Percentiles rank a stretch among this genome's conserved stretches.
Conservation (phyloP, 92 coral and sea anemone genomes). For the Pocillopora grandis region DNA sequence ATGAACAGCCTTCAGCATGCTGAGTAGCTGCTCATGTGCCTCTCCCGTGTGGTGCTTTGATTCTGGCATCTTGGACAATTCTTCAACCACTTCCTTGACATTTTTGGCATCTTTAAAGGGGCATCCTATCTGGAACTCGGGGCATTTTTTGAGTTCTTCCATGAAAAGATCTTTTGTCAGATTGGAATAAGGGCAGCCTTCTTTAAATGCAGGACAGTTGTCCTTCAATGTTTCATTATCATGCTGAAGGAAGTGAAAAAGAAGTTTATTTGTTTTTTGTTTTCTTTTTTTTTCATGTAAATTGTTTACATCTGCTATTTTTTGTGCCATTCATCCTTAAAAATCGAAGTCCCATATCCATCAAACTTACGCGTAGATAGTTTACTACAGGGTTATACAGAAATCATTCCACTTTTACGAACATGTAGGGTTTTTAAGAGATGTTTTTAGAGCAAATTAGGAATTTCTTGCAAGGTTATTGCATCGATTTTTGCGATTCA, state of each 20-base stretch:
- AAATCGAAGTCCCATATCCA: too few relatives aligned
- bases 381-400: too few relatives aligned
- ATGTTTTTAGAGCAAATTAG: too few relatives aligned
- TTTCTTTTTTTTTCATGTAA: background rate
- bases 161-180: slow-evolving; percentile 59
- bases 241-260: slow-evolving; percentile 1
- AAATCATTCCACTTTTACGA: too few relatives aligned
- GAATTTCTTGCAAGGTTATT: too few relatives aligned
- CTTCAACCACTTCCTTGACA: slow-evolving; percentile 67
- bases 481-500: too few relatives aligned
- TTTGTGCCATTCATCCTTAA: background rate
- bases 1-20: slow-evolving; percentile 67
- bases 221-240: slow-evolving; percentile 66
- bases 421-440: too few relatives aligned
- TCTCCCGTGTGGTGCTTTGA: slow-evolving; percentile 70
- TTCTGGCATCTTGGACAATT: slow-evolving; percentile 74
- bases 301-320: background rate
- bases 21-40: slow-evolving; percentile 64
- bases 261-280: too few relatives aligned
- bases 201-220: slow-evolving; percentile 89
- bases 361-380: too few relatives aligned
- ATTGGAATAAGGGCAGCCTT: slow-evolving; percentile 90
- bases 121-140: slow-evolving; percentile 79
- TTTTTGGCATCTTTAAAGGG: slow-evolving; percentile 77
- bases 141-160: slow-evolving; percentile 83